phyloP scores from a whole-genome alignment of 1,140 invertebrate genomes.

The Trypoxylus dichotomus region DNA sequence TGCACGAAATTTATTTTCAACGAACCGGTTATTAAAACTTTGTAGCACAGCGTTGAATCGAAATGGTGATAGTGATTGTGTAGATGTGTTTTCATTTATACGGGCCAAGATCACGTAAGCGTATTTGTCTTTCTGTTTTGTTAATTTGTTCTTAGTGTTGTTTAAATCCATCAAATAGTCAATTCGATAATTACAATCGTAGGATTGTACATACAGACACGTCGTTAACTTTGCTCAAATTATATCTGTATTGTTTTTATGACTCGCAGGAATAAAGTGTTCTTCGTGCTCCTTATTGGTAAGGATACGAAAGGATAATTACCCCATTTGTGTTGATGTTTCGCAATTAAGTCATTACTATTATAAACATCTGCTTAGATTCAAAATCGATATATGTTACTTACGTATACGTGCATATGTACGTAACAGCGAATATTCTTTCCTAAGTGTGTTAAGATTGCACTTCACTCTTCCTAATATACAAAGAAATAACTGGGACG shows the following conservation, averaged over 20 bases:
- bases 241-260: too few relatives aligned
- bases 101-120: too few relatives aligned
- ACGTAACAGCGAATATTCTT: too few relatives aligned
- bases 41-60: background rate
- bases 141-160: too few relatives aligned
- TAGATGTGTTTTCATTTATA: background rate
- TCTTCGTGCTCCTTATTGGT: too few relatives aligned
- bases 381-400: background rate
- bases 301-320: too few relatives aligned
- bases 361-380: background rate
- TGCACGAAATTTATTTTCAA: background rate
- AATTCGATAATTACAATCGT: background rate
- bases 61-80: background rate
- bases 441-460: too few relatives aligned
- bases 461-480: too few relatives aligned
- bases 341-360: background rate
- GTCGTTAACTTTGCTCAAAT: background rate
- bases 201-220: background rate
- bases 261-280: too few relatives aligned
- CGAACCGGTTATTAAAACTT: background rate
- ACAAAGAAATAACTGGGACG: too few relatives aligned
- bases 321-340: background rate
- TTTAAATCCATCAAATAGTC: background rate
- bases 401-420: background rate
- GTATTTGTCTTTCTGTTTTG: too few relatives aligned